A percentile compares a stretch with the other conserved stretches of the same genome.
These are phyloP conservation scores for Pseudococcus longispinus DNA, from an alignment of 2,888 invertebrate species.

Conservation along the genomic window DNA sequence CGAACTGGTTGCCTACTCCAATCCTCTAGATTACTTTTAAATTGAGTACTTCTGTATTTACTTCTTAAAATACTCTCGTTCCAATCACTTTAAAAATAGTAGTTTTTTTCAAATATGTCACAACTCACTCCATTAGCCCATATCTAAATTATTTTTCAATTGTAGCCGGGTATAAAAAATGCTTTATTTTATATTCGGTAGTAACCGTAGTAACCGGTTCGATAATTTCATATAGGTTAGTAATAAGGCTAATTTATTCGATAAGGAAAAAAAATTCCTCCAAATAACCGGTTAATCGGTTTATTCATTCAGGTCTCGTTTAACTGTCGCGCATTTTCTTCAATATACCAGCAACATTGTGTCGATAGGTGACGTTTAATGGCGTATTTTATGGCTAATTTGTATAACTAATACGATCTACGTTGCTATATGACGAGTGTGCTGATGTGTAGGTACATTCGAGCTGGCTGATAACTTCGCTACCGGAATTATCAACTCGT, in stretches of 20 bases:
- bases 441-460: background rate
- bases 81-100: background rate
- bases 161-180: background rate
- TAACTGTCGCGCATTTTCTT: background rate
- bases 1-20: background rate
- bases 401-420: background rate
- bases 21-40: background rate
- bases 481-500: background rate
- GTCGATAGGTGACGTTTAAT: background rate
- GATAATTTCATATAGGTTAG: conserved; percentile 15
- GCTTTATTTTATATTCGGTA: background rate
- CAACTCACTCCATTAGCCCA: background rate
- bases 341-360: background rate
- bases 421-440: background rate
- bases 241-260: conserved; percentile 18
- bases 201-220: background rate
- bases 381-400: background rate
- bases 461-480: background rate
- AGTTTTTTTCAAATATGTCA: background rate
- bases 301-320: conserved; percentile 15
- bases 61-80: background rate
- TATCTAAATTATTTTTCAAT: conserved; percentile 7
- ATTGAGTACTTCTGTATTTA: conserved; percentile 1
- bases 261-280: background rate
- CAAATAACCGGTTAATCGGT: conserved; percentile 17